Base-by-base conservation (phyloP, 1,140 invertebrate genomes). In the Caenorhabditis briggsae region DNA sequence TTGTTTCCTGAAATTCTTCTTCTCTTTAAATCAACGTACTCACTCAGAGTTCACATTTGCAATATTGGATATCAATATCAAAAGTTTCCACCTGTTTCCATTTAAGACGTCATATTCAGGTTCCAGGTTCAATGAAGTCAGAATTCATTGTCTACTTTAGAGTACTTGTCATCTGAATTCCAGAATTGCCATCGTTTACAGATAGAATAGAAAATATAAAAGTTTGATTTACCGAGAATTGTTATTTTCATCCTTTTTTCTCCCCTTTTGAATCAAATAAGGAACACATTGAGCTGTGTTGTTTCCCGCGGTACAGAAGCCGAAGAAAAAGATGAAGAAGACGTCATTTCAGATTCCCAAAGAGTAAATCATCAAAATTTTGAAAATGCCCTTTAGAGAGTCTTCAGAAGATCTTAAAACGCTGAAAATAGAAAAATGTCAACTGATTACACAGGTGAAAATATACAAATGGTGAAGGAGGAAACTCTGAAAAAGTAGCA, bases 381-480 rank as follows among this genome's bases (percentile, higher is more conserved):
- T 33, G 33, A 33, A 33, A 33, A 33, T 2, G 33, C 3, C 1
- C 33, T 3, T 33, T 33, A 33, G 33, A 33, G 33, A 33, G 33
- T 3, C 33, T 33, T 33, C 33, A 33, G 33, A 33, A 33, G 1
- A 33, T 33, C 33, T 7, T 58, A 58, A 58, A 58, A 58, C 20
- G 33, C 59, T 33, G 59, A 61, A 61, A 61, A 61, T 61, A 61
- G 59, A 61, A 58, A n/a, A 61, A 33, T 25, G 59, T 25, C 18
- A 61, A 61, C 59, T 61, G 20, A 8, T 9, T 25, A 1, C 25
- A 0, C 59, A 61, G 59, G 20, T 61, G 59, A 61, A 61, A 23
- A 12, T 61, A 5, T 14, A 53, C 11, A 8, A 6, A 53, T 8
- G 6, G 50, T 8, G 50, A 53, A 16, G 50, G 16, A n/a, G 8